These are phyloP conservation scores for Molothrus aeneus DNA, from an alignment of 2,797 vertebrate genomes.

Conservation along the genomic window DNA sequence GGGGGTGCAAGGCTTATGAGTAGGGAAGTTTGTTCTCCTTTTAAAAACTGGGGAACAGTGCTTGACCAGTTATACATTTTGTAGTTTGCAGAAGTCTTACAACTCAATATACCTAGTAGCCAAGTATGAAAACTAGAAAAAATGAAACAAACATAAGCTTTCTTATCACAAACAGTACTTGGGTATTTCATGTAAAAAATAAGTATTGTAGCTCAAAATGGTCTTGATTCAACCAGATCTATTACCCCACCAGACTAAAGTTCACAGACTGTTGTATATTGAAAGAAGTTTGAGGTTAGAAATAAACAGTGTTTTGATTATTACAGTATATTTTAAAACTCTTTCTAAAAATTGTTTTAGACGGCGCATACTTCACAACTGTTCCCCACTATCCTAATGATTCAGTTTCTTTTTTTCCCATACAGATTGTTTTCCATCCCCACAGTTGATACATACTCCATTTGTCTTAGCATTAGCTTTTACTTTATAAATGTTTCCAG, in stretches of 20 bases:
- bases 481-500: conserved; percentile 65
- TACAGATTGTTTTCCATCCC: conserved; percentile 41
- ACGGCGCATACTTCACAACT: neutral
- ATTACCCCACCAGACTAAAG: neutral
- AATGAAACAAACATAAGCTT: neutral
- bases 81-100: neutral
- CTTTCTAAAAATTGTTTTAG: conserved; percentile 2
- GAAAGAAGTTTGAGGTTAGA: neutral
- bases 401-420: conserved; percentile 1
- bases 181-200: neutral
- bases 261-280: neutral
- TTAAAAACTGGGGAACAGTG: neutral
- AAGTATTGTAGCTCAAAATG: neutral
- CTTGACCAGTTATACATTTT: neutral
- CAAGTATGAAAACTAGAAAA: neutral
- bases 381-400: neutral
- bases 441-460: conserved; percentile 1
- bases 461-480: conserved; percentile 47
- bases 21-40: neutral
- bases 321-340: neutral
- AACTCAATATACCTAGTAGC: neutral
- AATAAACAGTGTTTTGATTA: neutral
- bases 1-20: neutral
- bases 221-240: neutral
- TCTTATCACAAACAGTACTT: neutral